Base-by-base conservation (phyloP, 92 coral and sea anemone species). In the Phenganax marumi region DNA sequence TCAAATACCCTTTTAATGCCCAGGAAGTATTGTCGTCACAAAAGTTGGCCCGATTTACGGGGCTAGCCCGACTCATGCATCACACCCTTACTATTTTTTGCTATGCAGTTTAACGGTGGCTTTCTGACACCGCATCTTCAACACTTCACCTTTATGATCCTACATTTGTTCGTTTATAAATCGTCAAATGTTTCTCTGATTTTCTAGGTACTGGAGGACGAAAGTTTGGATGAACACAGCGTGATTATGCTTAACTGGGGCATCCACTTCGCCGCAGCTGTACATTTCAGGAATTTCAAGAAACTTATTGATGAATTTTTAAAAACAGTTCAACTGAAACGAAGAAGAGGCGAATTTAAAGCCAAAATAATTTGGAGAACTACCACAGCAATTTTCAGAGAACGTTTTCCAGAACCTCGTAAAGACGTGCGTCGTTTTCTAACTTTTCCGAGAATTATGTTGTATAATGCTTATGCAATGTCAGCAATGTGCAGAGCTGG, bases 401-500 rank as follows among this genome's bases (percentile, higher is more conserved):
- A 93, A 22, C 84, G 97, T 81, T 93, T 84, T 57, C 93, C 97
- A 7, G 71, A 91, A 53, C 97, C 97, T n/a, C 97, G 91, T 70
- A 91, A 90, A 85, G 97, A 93, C 83, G 97, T 91, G 6, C 87
- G 97, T 4, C 89, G 97, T n/a, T 93, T 93, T 85, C 49, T 93
- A 50, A 93, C 97, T 65, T 90, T 78, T 84, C 91, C 97, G 56
- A 90, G 97, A 43, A 88, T 93, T 49, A 63, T 83, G 39, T 75
- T 93, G 4, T 93, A 73, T 74, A 93, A 93, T 63, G 97, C 97
- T 12, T 93, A 91, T 57, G 94, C 97, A 53, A 87, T 83, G 51
- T 86, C 88, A n/a, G 97, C 89, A 22, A 93, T 91, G 97, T 93
- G 97, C 60, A 82, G 82, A 73, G 97, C 97, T 48, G 93, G 97